Percentiles rank a stretch among this genome's conserved stretches.
Conservation (phyloP, 2,888 invertebrate genomes). For the Chalcosyrphus nemorum region DNA sequence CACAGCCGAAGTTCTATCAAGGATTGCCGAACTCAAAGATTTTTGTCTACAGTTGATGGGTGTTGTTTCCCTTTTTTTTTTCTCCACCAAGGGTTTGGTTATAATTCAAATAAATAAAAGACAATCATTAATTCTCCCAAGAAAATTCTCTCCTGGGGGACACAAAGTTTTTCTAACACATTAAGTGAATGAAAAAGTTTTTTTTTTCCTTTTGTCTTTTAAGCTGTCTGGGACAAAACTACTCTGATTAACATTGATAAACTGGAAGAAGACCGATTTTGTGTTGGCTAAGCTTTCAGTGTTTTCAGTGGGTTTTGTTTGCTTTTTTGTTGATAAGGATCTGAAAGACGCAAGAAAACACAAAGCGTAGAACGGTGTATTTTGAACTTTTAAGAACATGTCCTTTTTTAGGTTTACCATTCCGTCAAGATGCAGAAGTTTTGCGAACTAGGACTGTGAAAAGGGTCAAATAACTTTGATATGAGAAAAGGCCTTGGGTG, state of each 20-base stretch:
- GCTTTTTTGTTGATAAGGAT: constrained; percentile 29
- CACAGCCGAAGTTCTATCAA: neutral
- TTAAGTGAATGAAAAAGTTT: constrained; percentile 52
- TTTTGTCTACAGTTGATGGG: neutral
- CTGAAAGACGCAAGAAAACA: neutral
- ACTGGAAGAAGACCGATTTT: neutral
- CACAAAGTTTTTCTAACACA: constrained; percentile 40
- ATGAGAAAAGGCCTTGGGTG: neutral
- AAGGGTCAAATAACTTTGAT: constrained; percentile 28
- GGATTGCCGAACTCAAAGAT: neutral
- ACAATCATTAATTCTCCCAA: constrained; percentile 47
- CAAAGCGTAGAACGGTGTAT: neutral
- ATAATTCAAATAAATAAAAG: constrained; percentile 26
- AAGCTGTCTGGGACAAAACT: constrained; percentile 27
- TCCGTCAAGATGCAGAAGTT: constrained; percentile 21
- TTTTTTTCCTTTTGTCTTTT: constrained; percentile 27
- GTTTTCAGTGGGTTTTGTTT: constrained; percentile 13
- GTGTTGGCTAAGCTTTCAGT: neutral
- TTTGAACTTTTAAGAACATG: constrained; percentile 30
- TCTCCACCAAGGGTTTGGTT: neutral
- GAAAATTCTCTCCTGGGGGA: constrained; percentile 30
- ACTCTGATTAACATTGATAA: constrained; percentile 60
- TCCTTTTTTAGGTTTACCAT: neutral
- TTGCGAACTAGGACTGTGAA: constrained; percentile 4
- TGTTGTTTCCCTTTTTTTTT: neutral